Percentiles rank a stretch among this genome's conserved stretches.
Conservation (phyloP, 2,797 vertebrate species). For the Myotis vivesi region DNA sequence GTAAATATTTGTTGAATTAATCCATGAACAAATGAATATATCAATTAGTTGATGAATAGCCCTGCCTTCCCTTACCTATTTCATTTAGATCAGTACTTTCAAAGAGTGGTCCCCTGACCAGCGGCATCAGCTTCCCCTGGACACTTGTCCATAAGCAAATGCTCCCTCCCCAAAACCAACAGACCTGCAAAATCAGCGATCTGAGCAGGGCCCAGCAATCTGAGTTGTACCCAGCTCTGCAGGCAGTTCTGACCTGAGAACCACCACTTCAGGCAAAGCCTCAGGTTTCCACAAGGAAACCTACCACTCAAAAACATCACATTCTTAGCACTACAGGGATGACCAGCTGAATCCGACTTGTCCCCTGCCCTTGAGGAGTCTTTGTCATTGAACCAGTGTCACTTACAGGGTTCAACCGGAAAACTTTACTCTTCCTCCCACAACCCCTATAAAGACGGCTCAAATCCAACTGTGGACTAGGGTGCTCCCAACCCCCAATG, state of each 20-base stretch:
- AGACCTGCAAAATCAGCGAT: not conserved
- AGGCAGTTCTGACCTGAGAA: not conserved
- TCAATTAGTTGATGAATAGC: not conserved
- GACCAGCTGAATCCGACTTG: not conserved
- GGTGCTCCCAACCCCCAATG: too few species aligned
- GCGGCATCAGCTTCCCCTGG: too few species aligned
- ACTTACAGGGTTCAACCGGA: not conserved
- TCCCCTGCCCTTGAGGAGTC: not conserved
- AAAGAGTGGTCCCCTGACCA: not conserved
- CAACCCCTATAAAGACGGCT: not conserved
- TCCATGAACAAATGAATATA: not conserved
- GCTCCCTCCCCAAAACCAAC: not conserved
- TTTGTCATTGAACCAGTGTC: not conserved
- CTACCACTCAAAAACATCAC: not conserved
- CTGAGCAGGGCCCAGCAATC: accelerated
- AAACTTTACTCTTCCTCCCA: not conserved
- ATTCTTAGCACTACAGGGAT: not conserved
- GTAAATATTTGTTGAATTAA: not conserved
- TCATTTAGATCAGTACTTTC: not conserved
- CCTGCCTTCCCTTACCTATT: not conserved
- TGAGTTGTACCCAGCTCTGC: not conserved
- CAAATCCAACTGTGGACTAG: not conserved
- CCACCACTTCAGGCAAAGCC: not conserved
- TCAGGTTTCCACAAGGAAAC: not conserved
- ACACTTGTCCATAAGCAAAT: not conserved